phyloP scores from a whole-genome alignment of 23 tunicate species.

The Styela plicata region DNA sequence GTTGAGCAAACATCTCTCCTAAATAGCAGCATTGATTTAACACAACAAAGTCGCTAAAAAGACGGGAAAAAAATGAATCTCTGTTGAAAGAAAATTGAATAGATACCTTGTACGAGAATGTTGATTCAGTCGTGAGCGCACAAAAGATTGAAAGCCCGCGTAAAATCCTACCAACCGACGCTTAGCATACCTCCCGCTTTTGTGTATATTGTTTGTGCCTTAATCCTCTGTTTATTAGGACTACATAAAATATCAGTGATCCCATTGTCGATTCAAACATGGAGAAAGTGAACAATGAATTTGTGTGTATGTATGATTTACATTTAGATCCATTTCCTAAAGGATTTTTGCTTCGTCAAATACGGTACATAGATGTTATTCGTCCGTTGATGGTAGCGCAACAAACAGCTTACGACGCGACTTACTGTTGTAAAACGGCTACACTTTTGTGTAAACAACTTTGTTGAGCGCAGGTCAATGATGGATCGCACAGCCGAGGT shows the following conservation, averaged over 20 bases:
- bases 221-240: not conserved
- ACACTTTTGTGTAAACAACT: no score
- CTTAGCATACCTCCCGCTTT: not conserved
- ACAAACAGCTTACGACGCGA: no score
- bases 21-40: not conserved
- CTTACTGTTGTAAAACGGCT: no score
- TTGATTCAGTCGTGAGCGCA: not conserved
- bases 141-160: not conserved
- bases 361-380: no score
- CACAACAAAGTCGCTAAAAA: not conserved
- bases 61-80: not conserved
- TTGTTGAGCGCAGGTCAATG: no score
- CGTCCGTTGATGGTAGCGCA: no score
- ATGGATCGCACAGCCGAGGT: no score
- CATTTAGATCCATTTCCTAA: no score
- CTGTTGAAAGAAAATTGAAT: not conserved
- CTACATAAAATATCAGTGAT: not conserved
- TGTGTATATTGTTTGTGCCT: not conserved
- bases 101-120: not conserved
- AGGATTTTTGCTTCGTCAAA: no score
- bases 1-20: not conserved
- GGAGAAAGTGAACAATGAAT: no score
- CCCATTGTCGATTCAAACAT: no score
- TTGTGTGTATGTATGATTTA: no score
- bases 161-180: not conserved